Evolutionary conservation across 2,113 vertebrate genomes (phyloP).

Genomic region (Phalacrocorax carbo): DNA sequence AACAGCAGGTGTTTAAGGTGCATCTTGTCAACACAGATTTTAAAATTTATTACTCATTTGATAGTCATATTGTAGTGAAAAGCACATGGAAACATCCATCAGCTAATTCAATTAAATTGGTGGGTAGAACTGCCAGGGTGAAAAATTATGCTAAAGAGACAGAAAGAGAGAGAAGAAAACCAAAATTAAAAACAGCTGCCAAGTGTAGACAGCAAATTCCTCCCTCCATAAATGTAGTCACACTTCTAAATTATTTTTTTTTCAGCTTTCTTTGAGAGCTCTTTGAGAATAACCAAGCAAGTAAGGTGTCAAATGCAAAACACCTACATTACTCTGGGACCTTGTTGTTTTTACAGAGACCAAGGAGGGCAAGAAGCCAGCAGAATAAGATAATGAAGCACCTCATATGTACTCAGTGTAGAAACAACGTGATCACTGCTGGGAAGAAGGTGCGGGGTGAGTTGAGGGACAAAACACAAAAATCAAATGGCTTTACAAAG

Average conservation of each 20-base stretch:
- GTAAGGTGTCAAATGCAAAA: background rate
- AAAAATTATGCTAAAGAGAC: background rate
- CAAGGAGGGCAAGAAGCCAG: background rate
- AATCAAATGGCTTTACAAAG: background rate
- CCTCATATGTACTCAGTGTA: accelerated
- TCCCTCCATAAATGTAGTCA: background rate
- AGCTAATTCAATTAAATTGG: background rate
- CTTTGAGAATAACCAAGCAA: background rate
- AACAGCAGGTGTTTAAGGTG: background rate
- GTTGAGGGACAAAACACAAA: background rate
- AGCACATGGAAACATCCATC: background rate
- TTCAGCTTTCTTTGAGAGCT: background rate
- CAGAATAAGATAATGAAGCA: background rate
- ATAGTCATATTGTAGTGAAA: background rate
- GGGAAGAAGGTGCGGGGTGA: background rate
- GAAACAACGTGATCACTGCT: background rate
- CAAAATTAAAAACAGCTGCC: background rate
- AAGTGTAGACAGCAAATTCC: background rate
- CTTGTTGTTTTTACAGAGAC: background rate
- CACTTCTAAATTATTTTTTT: background rate
- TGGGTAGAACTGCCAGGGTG: background rate
- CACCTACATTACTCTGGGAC: accelerated
- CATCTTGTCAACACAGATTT: background rate
- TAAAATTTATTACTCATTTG: background rate
- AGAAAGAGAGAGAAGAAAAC: background rate